Evolutionary conservation across 2,888 invertebrate genomes (phyloP).

Genomic region (Anthophora plumipes): DNA sequence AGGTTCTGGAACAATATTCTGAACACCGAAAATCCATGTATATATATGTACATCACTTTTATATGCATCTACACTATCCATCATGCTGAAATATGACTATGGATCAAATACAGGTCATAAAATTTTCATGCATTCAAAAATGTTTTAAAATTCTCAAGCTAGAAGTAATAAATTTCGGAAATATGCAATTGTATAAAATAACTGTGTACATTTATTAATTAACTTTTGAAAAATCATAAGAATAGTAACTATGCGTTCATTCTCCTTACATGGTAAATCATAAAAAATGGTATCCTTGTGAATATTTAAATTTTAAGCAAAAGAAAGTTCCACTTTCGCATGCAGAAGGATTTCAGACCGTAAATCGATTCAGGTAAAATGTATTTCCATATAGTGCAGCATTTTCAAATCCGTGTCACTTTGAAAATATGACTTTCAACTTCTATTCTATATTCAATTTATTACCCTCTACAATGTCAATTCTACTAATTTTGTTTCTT

Average conservation of each 20-base stretch:
- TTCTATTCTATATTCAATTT: not conserved
- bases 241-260: not conserved
- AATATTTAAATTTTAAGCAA: not conserved
- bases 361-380: not conserved
- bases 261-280: not conserved
- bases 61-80: slow-evolving; percentile 7
- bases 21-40: slow-evolving; percentile 16
- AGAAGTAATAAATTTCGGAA: slow-evolving; percentile 7
- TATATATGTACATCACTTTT: no score
- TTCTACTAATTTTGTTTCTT: not conserved
- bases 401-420: not conserved
- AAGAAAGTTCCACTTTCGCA: not conserved
- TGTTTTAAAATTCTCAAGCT: not conserved
- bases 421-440: not conserved
- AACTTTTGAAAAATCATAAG: not conserved
- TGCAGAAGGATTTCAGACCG: not conserved
- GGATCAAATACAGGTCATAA: slow-evolving; percentile 22
- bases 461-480: not conserved
- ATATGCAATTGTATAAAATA: not conserved
- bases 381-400: not conserved
- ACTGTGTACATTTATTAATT: not conserved
- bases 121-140: slow-evolving; percentile 16
- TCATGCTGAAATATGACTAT: slow-evolving; percentile 15
- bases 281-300: not conserved
- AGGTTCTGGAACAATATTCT: not conserved